These are phyloP conservation scores for Caloenas nicobarica DNA, from an alignment of 2,113 vertebrate species.

Conservation along the genomic window DNA sequence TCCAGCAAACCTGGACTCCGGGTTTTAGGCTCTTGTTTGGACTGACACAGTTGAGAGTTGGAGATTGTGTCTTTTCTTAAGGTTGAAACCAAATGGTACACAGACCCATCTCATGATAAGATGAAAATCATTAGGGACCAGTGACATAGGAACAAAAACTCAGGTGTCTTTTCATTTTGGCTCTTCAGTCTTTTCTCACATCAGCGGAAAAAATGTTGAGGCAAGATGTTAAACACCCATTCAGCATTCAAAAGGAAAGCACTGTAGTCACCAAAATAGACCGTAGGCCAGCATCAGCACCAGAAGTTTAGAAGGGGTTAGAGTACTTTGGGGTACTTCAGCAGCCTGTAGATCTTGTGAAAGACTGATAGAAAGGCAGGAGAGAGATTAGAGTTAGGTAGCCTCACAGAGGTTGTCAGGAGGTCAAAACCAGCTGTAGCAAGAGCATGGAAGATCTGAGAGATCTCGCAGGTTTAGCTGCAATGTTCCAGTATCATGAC, in stretches of 20 bases:
- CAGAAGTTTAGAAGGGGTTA: background rate
- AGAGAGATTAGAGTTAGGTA: background rate
- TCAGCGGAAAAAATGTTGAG: background rate
- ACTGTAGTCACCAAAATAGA: background rate
- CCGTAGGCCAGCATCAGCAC: background rate
- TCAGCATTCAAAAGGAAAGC: background rate
- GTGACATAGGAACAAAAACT: background rate
- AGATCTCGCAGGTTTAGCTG: background rate
- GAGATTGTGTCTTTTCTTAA: background rate
- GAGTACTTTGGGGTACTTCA: background rate
- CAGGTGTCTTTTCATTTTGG: background rate
- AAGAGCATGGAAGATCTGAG: background rate
- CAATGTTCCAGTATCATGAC: background rate
- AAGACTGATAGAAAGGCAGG: background rate
- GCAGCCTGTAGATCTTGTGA: background rate
- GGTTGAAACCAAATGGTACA: background rate
- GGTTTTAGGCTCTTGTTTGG: background rate
- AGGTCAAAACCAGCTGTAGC: background rate
- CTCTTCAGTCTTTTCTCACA: background rate
- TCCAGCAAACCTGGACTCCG: accelerated
- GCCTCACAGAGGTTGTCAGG: background rate
- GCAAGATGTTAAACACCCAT: background rate
- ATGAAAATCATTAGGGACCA: background rate
- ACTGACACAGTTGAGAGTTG: background rate
- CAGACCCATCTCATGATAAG: background rate